A percentile compares a stretch with the other conserved stretches of the same genome.
phyloP scores from a whole-genome alignment of 2,888 invertebrate genomes.

The Plagodis dolabraria region DNA sequence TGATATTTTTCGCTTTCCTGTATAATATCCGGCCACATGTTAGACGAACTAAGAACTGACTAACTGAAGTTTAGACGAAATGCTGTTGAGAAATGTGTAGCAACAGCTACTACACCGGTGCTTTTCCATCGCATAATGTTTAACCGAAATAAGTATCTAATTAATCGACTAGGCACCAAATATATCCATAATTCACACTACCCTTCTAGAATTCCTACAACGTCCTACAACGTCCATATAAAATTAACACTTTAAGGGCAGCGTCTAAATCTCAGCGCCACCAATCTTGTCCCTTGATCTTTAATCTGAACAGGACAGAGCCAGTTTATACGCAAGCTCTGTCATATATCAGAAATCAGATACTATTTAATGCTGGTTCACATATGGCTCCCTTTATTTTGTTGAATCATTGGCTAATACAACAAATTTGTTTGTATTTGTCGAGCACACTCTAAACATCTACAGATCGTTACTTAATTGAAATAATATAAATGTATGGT shows the following conservation, averaged over 20 bases:
- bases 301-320: constrained; percentile 14
- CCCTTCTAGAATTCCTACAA: neutral
- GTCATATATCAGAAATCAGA: constrained; percentile 44
- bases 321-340: constrained; percentile 12
- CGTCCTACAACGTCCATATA: neutral
- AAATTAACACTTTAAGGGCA: constrained; percentile 6
- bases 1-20: too few species aligned
- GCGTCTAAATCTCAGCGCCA: constrained; percentile 7
- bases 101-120: too few species aligned
- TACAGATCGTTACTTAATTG: too few species aligned
- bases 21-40: too few species aligned
- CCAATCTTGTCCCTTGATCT: constrained; percentile 14
- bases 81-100: too few species aligned
- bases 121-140: too few species aligned
- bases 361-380: constrained; percentile 27
- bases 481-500: too few species aligned
- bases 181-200: neutral
- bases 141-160: neutral
- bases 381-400: neutral
- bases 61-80: too few species aligned
- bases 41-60: too few species aligned
- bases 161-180: neutral
- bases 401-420: too few species aligned
- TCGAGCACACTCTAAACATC: too few species aligned
- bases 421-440: too few species aligned